Base-by-base conservation (phyloP, 2,113 vertebrate genomes). In the Nyctibius bracteatus region DNA sequence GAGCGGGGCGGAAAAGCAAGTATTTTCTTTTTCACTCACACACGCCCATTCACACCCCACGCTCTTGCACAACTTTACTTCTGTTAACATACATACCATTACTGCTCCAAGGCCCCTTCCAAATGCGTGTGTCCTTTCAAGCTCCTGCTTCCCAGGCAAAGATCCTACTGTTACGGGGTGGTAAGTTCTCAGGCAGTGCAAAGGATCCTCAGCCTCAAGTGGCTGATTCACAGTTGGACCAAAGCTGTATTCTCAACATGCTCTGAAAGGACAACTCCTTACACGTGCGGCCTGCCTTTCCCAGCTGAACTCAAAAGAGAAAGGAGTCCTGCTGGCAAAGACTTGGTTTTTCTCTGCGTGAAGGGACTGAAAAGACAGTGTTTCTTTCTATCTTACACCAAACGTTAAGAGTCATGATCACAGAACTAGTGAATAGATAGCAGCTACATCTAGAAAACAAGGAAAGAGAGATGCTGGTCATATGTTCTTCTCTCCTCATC, bases 231-330 rank as follows among this genome's bases (percentile, higher is more conserved):
- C 31, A 27, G 22, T 2, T 58, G 46, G n/a, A 80, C 21, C 20
- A 74, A 90, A 83, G 86, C 37, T 74, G 59, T 23, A 41, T 79
- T 25, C 63, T 67, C 39, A 25, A 72, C 3, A 3, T 31, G 17
- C 52, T 74, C 47, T 51, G 52, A 59, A 72, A 84, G 25, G 35
- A 66, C 35, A 73, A 31, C 46, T 43, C 55, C 31, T 59, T 20
- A 44, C 2, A 1, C 3, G 6, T 11, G 18, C 0, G 0, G 25
- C 22, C 24, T 93, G 73, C 57, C 41, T 82, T 8, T 57, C 58
- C 57, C 28, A 51, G 30, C 28, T 52, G 59, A 86, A 61, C 22
- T 12, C 0, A 1, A 73, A 14, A 43, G 39, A 92, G 30, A 73
- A 74, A 18, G 59, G 12, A 70, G 33, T 35, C 23, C 74, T 82